These are phyloP conservation scores for Danionella dracula DNA, from an alignment of 2,797 vertebrate species.

Conservation along the genomic window DNA sequence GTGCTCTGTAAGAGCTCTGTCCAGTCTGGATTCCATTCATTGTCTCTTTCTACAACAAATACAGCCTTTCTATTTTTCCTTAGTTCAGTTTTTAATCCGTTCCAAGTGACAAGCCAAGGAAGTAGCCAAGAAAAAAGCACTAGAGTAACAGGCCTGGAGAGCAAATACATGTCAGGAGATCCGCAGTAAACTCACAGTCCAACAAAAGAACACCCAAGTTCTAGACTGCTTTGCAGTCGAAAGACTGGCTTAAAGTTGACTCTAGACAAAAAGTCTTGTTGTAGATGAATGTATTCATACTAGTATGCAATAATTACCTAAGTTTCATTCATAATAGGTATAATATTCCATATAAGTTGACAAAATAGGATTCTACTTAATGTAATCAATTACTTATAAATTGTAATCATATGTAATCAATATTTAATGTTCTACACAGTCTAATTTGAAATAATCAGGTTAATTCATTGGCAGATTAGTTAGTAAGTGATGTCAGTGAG, in stretches of 20 bases:
- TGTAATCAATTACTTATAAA: too few species aligned
- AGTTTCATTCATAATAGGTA: too few species aligned
- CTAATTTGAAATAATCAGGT: too few species aligned
- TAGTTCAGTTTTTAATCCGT: slow-evolving; percentile 53
- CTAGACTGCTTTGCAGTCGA: slow-evolving; percentile 45
- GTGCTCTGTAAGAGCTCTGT: slow-evolving; percentile 41
- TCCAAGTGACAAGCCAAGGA: slow-evolving; percentile 64
- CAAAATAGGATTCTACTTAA: too few species aligned
- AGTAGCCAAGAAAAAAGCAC: slow-evolving; percentile 61
- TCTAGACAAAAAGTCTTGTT: too few species aligned
- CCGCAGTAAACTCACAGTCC: slow-evolving; percentile 40
- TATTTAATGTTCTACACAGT: too few species aligned
- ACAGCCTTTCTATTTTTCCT: slow-evolving; percentile 57
- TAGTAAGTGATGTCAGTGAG: too few species aligned
- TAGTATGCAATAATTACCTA: too few species aligned
- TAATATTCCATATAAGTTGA: too few species aligned
- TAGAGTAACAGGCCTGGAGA: slow-evolving; percentile 55
- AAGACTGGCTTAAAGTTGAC: slow-evolving; percentile 53
- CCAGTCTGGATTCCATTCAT: slow-evolving; percentile 60
- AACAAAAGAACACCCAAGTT: slow-evolving; percentile 41
- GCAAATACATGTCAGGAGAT: slow-evolving; percentile 55
- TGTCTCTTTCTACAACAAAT: slow-evolving; percentile 51
- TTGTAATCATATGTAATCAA: too few species aligned
- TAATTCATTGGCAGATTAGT: too few species aligned
- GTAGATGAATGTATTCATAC: too few species aligned